A percentile compares a stretch with the other conserved stretches of the same genome.
Evolutionary conservation across 2,797 vertebrate genomes (phyloP).

Genomic region (Sebastolobus altivelis): DNA sequence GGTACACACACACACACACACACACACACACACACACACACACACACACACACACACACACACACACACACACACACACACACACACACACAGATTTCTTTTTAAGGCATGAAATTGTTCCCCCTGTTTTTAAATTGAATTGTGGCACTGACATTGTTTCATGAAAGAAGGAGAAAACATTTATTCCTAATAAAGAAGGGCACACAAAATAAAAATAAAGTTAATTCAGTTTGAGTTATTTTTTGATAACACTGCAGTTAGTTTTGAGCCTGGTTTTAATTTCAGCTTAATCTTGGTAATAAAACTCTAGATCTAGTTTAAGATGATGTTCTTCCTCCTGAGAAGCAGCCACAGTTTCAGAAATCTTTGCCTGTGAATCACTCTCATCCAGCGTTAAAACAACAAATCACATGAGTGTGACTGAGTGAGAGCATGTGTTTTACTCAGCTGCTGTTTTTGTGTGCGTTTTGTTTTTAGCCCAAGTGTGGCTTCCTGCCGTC

Average conservation of each 20-base stretch:
- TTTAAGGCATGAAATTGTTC: not conserved
- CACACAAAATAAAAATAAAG: not conserved
- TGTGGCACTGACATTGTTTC: not conserved
- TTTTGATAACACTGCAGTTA: too few species aligned
- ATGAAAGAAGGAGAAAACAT: not conserved
- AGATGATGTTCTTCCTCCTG: not conserved
- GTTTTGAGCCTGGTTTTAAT: not conserved
- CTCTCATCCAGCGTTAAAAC: not conserved
- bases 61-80: not conserved
- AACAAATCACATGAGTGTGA: constrained; percentile 7
- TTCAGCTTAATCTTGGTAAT: not conserved
- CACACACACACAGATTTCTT: not conserved
- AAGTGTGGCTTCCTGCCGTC: constrained; percentile 98
- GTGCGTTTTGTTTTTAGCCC: constrained; percentile 83
- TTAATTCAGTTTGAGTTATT: too few species aligned
- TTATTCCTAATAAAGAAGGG: not conserved
- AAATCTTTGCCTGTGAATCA: constrained; percentile 1
- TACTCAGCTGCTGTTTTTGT: constrained; percentile 22
- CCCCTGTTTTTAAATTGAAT: not conserved
- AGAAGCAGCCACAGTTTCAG: not conserved
- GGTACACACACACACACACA: constrained; percentile 70
- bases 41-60: not conserved
- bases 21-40: not conserved
- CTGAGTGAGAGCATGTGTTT: not conserved
- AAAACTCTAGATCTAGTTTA: not conserved